Conservation (phyloP, 2,797 vertebrate genomes). For the Phaenicophaeus curvirostris region DNA sequence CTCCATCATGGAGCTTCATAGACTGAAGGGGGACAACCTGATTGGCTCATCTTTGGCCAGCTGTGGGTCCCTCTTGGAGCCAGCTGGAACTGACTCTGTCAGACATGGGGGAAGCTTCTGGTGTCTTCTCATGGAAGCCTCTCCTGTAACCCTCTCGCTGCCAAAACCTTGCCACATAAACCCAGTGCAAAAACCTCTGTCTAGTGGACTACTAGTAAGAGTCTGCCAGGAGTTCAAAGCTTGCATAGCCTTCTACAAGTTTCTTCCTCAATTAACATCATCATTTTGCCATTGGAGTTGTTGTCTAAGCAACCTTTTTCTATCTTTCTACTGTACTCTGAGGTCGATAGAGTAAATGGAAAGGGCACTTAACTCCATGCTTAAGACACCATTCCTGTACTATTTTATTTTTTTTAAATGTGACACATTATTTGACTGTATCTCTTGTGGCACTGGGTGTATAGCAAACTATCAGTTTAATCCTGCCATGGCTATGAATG, state of each 20-base stretch:
- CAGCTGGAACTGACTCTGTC: too few relatives aligned
- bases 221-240: background rate
- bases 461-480: background rate
- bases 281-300: background rate
- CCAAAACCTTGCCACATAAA: too few relatives aligned
- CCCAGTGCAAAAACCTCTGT: background rate
- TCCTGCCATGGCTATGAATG: too few relatives aligned
- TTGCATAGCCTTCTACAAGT: background rate
- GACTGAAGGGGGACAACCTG: too few relatives aligned
- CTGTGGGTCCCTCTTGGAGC: too few relatives aligned
- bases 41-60: too few relatives aligned
- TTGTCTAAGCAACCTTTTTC: background rate
- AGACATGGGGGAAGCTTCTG: too few relatives aligned
- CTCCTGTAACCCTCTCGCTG: too few relatives aligned
- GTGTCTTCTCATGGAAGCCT: too few relatives aligned
- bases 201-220: background rate
- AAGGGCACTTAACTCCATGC: background rate
- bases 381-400: background rate
- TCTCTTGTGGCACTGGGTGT: background rate
- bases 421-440: background rate
- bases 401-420: background rate
- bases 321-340: background rate
- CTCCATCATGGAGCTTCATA: too few relatives aligned
- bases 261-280: background rate
- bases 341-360: background rate